Base-by-base conservation (phyloP, 2,797 vertebrate species). In the Gambusia yucatana region DNA sequence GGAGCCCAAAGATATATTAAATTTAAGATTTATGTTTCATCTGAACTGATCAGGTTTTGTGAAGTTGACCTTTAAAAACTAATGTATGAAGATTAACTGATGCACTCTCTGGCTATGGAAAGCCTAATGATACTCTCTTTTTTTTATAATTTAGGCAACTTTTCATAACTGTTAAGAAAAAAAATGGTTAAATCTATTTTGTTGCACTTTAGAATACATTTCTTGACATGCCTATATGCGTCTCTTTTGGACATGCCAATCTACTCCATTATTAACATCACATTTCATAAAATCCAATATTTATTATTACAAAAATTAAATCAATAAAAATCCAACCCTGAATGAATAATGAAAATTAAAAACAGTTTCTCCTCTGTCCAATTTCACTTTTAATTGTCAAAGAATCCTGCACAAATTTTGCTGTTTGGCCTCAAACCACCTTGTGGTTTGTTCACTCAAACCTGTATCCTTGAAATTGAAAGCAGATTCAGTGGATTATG, bases 401-500 rank as follows among this genome's bases (percentile, higher is more conserved):
- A 85, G 80, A 59, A 44, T 88, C 87, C 86, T 88, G 91, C 84
- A 81, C 76, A 71, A 77, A 84, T 86, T 79, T 6, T 83, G 44
- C 82, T 52, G 14, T 25, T 75, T 67, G 70, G 81, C 76, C 79
- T 87, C 48, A 87, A 86, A 89, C 78, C 70, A 59, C 79, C 75
- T 25, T 25, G 20, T 52, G 48, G 48, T 52, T 80, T 65, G 82
- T 89, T 77, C 84, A 91, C 77, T 89, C 71, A 75, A 87, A 86
- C 82, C 80, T 6, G 20, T 69, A 39, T 74, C 61, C 80, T 78
- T 86, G 83, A 89, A 81, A 90, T 57, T 89, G 83, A 36, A 71
- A 87, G 61, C 79, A 88, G 87, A 92, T 88, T 92, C 87, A 89
- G 86, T 81, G 87, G 88, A 87, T 90, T 86, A 76, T 16, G 79